These are phyloP conservation scores for Euwallacea fornicatus DNA, from an alignment of 1,140 invertebrate species.

Conservation along the genomic window DNA sequence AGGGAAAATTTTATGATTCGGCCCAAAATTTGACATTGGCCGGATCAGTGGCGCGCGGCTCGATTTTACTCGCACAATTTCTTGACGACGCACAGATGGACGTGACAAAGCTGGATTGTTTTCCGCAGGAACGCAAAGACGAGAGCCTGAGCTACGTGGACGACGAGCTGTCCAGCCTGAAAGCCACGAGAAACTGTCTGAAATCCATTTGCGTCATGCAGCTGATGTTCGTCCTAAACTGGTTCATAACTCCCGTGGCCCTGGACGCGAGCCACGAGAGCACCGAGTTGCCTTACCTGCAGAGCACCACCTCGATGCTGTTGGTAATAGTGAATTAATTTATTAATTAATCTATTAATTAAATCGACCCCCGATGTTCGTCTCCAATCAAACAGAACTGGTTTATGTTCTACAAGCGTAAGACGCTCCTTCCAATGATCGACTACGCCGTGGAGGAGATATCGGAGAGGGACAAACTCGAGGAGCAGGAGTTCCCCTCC, in stretches of 20 bases:
- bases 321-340: conserved; percentile 55
- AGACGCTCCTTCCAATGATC: conserved; percentile 48
- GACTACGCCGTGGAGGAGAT: conserved; percentile 41
- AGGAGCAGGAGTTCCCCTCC: conserved; percentile 35
- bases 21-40: no score
- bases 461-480: conserved; percentile 19
- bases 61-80: no score
- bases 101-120: not conserved
- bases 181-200: conserved; percentile 49
- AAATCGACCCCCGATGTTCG: not conserved
- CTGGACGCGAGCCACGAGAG: conserved; percentile 66
- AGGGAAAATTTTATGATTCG: no score
- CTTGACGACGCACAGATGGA: not conserved
- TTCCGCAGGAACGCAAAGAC: conserved; percentile 50
- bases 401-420: conserved; percentile 51
- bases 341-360: not conserved
- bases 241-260: conserved; percentile 71
- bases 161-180: conserved; percentile 48
- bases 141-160: conserved; percentile 38
- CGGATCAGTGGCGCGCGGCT: no score
- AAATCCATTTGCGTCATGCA: conserved; percentile 50
- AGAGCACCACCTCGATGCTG: conserved; percentile 57
- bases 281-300: conserved; percentile 63
- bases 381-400: conserved; percentile 46
- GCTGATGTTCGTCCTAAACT: conserved; percentile 54